Evolutionary conservation across 2,888 invertebrate genomes (phyloP), one percentile per base, ranked within the genome.

Genomic region (Platerodrilus igneus): DNA sequence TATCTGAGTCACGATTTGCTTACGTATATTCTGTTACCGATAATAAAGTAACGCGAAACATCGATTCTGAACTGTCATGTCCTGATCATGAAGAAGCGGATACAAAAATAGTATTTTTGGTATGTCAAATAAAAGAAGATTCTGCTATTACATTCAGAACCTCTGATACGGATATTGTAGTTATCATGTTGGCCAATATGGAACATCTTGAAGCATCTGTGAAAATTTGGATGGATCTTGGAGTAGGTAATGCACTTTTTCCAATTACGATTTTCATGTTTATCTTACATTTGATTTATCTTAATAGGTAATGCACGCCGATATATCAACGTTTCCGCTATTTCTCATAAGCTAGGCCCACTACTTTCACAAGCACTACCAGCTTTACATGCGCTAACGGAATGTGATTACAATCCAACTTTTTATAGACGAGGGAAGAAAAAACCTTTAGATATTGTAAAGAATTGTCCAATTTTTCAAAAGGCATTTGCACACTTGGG

Each of bases 31-130:
- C 10, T 2, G 38, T 44, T 23, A 33, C 5, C 7, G 35, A 48
- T 37, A 31, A 29, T 34, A 32, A 22, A 31, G 45, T 53, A 16
- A 14, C 35, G 15, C 20, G 27, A 34, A 52, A 13, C 9, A 9
- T 36, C 3, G 37, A 48, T 36, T 11, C 32, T 34, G 26, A 45
- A 7, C 13, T 45, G 29, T 28, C 33, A 9, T 49, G 43, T 33
- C 37, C 37, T 25, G 37, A 45, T 13, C 52, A 56, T 22, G 50
- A 52, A 45, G 50, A 57, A 41, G 54, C 55, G 11, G 54, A 53
- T 39, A 50, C 48, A 8, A 52, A 52, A 38, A 53, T 48, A 9
- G 43, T 45, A 21, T 52, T 31, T 42, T 35, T 37, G 35, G 38
- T 33, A n/a, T 50, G 52, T 29, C 44, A 48, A 22, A 18, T 45